These are phyloP conservation scores for Propithecus coquereli DNA, from an alignment of 2,113 vertebrate genomes.

Conservation along the genomic window DNA sequence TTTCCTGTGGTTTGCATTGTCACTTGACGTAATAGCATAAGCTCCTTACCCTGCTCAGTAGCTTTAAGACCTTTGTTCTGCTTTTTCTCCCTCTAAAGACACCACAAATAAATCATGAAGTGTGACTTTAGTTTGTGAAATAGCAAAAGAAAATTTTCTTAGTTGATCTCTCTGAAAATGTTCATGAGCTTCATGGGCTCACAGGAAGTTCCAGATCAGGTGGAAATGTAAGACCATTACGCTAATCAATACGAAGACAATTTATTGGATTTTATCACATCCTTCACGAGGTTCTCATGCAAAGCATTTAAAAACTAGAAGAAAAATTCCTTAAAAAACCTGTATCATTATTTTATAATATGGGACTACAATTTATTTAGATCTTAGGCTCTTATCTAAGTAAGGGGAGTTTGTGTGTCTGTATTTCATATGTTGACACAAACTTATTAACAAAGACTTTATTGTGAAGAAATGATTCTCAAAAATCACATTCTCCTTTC, in stretches of 20 bases:
- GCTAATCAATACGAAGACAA: neutral
- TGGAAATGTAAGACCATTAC: neutral
- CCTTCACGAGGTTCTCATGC: neutral
- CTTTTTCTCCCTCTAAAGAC: neutral
- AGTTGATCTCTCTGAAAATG: neutral
- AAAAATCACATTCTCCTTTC: neutral
- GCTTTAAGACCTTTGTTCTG: neutral
- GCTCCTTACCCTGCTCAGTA: neutral
- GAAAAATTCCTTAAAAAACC: neutral
- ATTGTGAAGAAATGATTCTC: neutral
- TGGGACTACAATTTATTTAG: neutral
- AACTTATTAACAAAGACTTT: neutral
- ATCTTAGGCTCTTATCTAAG: neutral
- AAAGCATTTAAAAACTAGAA: neutral
- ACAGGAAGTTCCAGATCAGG: neutral
- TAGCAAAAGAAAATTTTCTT: neutral
- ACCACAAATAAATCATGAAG: neutral
- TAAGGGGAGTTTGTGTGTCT: neutral
- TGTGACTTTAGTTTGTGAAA: conserved; percentile 28
- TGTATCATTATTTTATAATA: neutral
- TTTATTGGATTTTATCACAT: neutral
- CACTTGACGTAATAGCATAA: conserved; percentile 19
- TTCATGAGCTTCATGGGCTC: neutral
- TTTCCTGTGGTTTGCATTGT: neutral
- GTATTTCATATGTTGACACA: neutral